Evolutionary conservation across 1,140 invertebrate species (phyloP).

Genomic region (Brachystomella parvula): DNA sequence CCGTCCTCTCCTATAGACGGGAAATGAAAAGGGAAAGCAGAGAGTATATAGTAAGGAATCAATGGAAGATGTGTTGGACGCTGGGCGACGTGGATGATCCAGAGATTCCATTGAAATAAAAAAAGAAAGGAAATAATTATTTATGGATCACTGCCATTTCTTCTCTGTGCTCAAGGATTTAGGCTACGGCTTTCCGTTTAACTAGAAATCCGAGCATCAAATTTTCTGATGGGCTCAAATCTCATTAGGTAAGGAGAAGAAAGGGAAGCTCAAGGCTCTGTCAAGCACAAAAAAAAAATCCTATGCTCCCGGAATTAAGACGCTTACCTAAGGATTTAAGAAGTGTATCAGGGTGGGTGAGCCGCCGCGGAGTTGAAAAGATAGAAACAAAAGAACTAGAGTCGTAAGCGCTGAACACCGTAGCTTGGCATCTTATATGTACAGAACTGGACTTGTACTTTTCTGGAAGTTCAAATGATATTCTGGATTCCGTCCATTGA

Average conservation of each 20-base stretch:
- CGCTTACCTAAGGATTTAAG: slow-evolving; percentile 24
- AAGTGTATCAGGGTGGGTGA: slow-evolving; percentile 30
- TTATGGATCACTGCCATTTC: neutral
- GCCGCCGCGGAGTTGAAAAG: slow-evolving; percentile 18
- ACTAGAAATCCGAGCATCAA: too few relatives aligned
- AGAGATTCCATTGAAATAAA: neutral
- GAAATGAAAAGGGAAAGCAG: neutral
- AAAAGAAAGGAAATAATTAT: neutral
- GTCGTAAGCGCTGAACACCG: slow-evolving; percentile 26
- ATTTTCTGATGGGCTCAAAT: neutral
- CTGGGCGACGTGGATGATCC: neutral
- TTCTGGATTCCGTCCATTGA: slow-evolving; percentile 11
- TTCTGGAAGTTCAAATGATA: slow-evolving; percentile 32
- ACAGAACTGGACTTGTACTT: slow-evolving; percentile 16
- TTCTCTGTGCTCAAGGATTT: neutral
- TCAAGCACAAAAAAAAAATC: neutral
- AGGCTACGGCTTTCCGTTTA: too few relatives aligned
- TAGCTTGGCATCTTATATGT: slow-evolving; percentile 27
- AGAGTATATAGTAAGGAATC: neutral
- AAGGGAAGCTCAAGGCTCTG: neutral
- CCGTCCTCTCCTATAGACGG: neutral
- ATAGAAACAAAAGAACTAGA: slow-evolving; percentile 14
- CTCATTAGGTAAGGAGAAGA: neutral
- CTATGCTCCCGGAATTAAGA: neutral
- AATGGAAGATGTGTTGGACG: neutral